Evolutionary conservation across 2,888 invertebrate species (phyloP).

Genomic region (Acrocera orbiculus): DNA sequence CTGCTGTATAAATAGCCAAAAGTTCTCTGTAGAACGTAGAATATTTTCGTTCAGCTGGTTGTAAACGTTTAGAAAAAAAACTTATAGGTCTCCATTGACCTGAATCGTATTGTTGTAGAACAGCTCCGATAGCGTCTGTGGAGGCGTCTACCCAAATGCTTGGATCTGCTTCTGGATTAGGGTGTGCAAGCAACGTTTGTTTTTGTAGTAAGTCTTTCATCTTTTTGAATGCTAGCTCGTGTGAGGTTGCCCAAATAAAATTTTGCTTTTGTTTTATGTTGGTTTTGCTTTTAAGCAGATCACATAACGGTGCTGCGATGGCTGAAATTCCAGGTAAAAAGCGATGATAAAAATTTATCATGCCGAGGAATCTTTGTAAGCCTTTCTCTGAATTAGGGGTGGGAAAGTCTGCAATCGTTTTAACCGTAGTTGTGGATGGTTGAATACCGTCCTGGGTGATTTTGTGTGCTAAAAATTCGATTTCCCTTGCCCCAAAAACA

Average conservation of each 20-base stretch:
- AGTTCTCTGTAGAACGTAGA: conserved; percentile 1
- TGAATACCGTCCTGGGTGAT: conserved; percentile 1
- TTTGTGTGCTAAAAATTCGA: conserved; percentile 1
- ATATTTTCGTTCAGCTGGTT: conserved; percentile 1
- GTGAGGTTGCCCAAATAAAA: background rate
- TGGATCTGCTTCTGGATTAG: conserved; percentile 2
- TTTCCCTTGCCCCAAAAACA: background rate
- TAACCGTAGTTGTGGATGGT: background rate
- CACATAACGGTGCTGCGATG: background rate
- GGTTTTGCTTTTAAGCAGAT: background rate
- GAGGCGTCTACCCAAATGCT: conserved; percentile 6
- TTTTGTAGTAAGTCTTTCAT: conserved; percentile 2
- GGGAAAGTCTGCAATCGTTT: conserved; percentile 1
- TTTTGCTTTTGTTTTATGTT: background rate
- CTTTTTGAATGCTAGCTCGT: background rate
- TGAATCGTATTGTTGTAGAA: background rate
- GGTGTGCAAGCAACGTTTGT: conserved; percentile 2
- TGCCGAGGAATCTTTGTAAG: background rate
- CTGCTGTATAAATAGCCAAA: background rate
- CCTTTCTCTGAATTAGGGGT: background rate
- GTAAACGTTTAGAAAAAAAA: conserved; percentile 3
- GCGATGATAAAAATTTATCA: background rate
- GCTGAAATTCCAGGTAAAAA: background rate
- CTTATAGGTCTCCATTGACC: background rate
- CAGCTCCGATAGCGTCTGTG: conserved; percentile 1